Base-by-base conservation (phyloP, 2,113 vertebrate species). In the Guaruba guarouba region DNA sequence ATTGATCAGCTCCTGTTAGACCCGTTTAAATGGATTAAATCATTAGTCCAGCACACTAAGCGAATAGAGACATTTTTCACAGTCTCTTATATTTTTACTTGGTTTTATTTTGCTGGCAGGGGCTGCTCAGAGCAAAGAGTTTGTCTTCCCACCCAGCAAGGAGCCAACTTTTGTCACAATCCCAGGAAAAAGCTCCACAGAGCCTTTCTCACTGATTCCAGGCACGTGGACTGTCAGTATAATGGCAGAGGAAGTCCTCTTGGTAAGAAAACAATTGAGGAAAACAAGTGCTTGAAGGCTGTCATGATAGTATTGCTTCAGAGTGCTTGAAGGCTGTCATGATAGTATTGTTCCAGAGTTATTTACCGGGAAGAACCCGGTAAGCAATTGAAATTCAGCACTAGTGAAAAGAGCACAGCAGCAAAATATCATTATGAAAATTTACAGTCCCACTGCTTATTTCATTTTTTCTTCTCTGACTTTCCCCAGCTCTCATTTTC, bases 101-200 rank as follows among this genome's bases (percentile, higher is more conserved):
- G 12, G 3, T 86, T 57, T 80, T 59, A 46, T 67, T 57, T 70
- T 88, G 20, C 87, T 97, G 59, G 66, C 93, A 99, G 99, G 98
- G 97, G 63, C 97, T 86, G 51, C 96, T 70, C 98, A 99, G 94
- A 98, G 97, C 85, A 98, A 98, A 96, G 98, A 98, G 49, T 97
- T 99, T 89, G 95, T 98, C 93, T 99, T 99, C 95, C 98, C 98
- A 29, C 95, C 97, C 4, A 99, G 98, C 91, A 98, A 95, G 57
- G 97, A 98, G 49, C 99, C 99, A 27, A 96, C 98, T 69, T 99
- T 99, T 96, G 94, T 99, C 86, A 99, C 98, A 2, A 95, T 99
- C 93, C 99, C 99, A 12, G 98, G 99, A 96, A 98, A 98, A 52
- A 98, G 97, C 86, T 98, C 98, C 52, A 94, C 98, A 74, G 98